These are phyloP conservation scores for Chiloscyllium plagiosum DNA, from an alignment of 2,113 vertebrate species.

Conservation along the genomic window DNA sequence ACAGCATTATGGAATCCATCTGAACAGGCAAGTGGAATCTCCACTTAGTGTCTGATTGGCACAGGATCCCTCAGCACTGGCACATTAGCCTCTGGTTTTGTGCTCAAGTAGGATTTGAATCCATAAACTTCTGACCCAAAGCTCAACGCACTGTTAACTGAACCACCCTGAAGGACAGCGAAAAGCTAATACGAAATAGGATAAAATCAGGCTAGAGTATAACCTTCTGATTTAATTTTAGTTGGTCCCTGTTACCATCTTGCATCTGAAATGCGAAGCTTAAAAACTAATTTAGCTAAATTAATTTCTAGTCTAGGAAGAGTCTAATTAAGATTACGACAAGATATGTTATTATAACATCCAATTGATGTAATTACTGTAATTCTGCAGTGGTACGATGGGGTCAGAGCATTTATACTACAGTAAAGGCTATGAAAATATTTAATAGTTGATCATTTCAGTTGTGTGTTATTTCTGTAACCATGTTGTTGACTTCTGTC, in stretches of 20 bases:
- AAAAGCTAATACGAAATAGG: neutral
- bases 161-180: neutral
- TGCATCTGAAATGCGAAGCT: conserved; percentile 4
- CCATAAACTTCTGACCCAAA: neutral
- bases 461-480: neutral
- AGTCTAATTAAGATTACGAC: conserved; percentile 30
- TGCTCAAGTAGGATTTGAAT: neutral
- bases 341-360: conserved; percentile 30
- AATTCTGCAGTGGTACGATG: neutral
- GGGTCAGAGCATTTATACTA: conserved; percentile 21
- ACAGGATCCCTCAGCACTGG: neutral
- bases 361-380: conserved; percentile 18
- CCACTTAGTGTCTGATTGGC: neutral
- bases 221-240: neutral
- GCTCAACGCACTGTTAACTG: neutral
- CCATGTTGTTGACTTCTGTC: neutral
- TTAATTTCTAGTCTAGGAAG: conserved; percentile 20
- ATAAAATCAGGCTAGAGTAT: neutral
- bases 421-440: neutral
- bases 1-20: neutral
- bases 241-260: neutral
- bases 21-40: neutral
- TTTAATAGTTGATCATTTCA: conserved; percentile 14
- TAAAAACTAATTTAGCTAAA: neutral
- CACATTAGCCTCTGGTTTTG: neutral